Percentiles rank a stretch among this genome's conserved stretches.
These are phyloP conservation scores for Alectura lathami DNA, from an alignment of 2,113 vertebrate genomes.

Conservation along the genomic window DNA sequence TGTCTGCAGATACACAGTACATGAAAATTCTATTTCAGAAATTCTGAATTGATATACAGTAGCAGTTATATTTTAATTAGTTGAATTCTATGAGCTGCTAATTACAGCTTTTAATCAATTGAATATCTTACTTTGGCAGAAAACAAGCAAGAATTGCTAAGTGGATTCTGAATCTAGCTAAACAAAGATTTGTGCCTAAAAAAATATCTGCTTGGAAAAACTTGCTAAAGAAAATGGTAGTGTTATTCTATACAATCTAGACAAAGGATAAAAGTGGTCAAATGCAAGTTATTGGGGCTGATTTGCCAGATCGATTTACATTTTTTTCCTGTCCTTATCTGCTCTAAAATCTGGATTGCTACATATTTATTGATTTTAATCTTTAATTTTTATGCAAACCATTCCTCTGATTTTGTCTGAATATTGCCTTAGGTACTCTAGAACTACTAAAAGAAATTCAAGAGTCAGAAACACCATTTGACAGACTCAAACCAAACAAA, in stretches of 20 bases:
- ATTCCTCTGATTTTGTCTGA: neutral
- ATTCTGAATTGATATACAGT: neutral
- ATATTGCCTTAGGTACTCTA: neutral
- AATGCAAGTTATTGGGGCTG: neutral
- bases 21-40: neutral
- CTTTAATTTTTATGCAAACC: neutral
- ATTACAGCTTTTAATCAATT: neutral
- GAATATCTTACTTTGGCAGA: neutral
- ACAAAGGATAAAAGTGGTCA: neutral
- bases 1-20: neutral
- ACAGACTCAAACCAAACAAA: neutral
- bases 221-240: neutral
- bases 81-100: neutral
- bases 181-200: neutral
- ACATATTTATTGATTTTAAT: neutral
- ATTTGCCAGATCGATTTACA: neutral
- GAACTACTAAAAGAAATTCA: neutral
- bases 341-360: neutral
- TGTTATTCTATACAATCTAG: neutral
- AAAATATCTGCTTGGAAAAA: neutral
- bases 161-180: neutral
- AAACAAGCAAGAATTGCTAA: neutral
- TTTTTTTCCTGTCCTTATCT: neutral
- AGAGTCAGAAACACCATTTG: neutral
- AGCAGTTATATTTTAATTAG: neutral